These are phyloP conservation scores for Ptychobarbus kaznakovi DNA, from an alignment of 2,797 vertebrate species.

Conservation along the genomic window DNA sequence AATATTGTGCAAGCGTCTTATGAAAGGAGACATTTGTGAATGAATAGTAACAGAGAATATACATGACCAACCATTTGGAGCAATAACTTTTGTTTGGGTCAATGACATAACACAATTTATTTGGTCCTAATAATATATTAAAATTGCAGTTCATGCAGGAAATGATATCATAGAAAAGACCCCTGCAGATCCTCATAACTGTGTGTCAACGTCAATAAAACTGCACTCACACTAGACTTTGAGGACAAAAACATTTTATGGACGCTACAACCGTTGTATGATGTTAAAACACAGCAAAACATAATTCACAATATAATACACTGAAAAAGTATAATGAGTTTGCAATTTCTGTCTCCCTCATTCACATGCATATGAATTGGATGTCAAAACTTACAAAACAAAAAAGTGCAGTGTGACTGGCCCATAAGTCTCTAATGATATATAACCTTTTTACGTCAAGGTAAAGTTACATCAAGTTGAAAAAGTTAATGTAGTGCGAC, in stretches of 20 bases:
- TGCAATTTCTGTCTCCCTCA: no score
- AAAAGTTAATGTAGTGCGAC: not conserved
- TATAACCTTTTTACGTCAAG: not conserved
- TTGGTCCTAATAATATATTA: not conserved
- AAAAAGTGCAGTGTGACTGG: not conserved
- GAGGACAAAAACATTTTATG: not conserved
- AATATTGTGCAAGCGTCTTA: not conserved
- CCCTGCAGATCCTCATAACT: not conserved
- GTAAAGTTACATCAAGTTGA: not conserved
- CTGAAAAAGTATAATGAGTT: no score
- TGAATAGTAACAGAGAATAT: not conserved
- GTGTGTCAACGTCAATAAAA: not conserved
- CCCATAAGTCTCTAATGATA: no score
- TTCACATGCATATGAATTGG: not conserved
- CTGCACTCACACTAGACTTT: not conserved
- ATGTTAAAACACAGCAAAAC: no score
- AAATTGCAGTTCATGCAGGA: not conserved
- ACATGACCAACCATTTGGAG: slow-evolving; percentile 23
- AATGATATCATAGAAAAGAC: not conserved
- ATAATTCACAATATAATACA: no score
- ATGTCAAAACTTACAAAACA: not conserved
- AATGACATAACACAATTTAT: not conserved
- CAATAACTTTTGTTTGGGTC: not conserved
- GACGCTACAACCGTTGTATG: no score
- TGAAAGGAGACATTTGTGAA: slow-evolving; percentile 18